Conservation (phyloP, 2,888 invertebrate species). For the Idaea straminata region DNA sequence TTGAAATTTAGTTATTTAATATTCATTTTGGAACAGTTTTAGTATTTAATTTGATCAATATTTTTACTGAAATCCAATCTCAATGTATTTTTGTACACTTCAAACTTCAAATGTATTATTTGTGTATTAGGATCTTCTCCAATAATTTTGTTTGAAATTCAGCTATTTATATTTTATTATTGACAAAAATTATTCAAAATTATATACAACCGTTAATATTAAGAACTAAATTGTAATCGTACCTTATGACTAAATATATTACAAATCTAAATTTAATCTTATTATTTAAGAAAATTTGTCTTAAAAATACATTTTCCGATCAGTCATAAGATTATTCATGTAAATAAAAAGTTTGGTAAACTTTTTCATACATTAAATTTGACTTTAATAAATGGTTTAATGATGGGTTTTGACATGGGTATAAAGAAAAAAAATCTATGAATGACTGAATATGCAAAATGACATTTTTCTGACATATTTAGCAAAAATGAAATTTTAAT, state of each 20-base stretch:
- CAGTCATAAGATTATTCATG: conserved; percentile 4
- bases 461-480: no score
- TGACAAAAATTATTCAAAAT: conserved; percentile 9
- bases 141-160: neutral
- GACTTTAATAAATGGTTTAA: neutral
- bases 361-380: neutral
- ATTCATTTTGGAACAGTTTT: conserved; percentile 4
- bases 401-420: neutral
- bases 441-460: neutral
- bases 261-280: conserved; percentile 15
- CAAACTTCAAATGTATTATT: neutral
- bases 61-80: conserved; percentile 5
- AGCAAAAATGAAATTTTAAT: no score
- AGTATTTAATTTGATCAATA: conserved; percentile 10
- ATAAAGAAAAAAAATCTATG: neutral
- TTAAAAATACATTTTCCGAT: neutral
- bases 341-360: neutral
- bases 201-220: conserved; percentile 5
- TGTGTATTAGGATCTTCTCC: neutral
- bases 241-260: conserved; percentile 25
- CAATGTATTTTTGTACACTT: neutral
- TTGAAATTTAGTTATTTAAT: no score
- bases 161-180: conserved; percentile 5
- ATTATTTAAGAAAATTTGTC: neutral
- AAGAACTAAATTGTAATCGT: conserved; percentile 16